Evolutionary conservation across 2,113 vertebrate species (phyloP), one percentile per base, ranked within the genome.

Genomic region (Nematolebias whitei): DNA sequence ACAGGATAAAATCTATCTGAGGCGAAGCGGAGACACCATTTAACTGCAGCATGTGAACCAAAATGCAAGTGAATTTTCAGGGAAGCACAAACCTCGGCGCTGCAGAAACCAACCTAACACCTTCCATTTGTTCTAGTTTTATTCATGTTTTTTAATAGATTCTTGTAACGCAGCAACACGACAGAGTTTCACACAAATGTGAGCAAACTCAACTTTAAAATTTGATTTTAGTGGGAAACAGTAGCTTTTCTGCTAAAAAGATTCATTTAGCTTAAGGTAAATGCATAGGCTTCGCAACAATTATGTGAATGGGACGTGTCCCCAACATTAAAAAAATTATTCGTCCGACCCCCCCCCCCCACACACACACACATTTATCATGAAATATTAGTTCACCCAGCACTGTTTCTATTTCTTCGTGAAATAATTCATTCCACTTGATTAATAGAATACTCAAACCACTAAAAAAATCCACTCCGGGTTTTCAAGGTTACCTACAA

Each of bases 181-280:
- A 50, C 56, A 53, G 24, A 44, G 13, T 32, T 49, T 62, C 24
- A 6, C 22, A 23, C 2, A 61, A 44, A 75, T 75, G 60, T 51
- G 74, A 71, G 68, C 23, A 71, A 53, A 62, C 52, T 61, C 52
- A 79, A 79, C 80, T 83, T 71, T 32, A 63, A 15, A 61, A 63
- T 80, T 76, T 57, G 78, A 83, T 82, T 82, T 55, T 35, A 22
- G 65, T 41, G 76, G 48, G 29, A 51, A 63, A 66, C 18, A 59
- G 54, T 24, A 14, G 66, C 61, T 84, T 58, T 55, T 22, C 69
- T 67, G 76, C 71, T 56, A 68, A 71, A 62, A 49, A 41, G 39
- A 79, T 74, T 76, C 71, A 84, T 82, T 78, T 48, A 3, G 68
- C 71, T 72, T 78, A 71, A 51, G 86, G 81, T 71, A 80, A 84